Evolutionary conservation across 2,888 invertebrate genomes (phyloP).

Genomic region (Polymixis lichenea): DNA sequence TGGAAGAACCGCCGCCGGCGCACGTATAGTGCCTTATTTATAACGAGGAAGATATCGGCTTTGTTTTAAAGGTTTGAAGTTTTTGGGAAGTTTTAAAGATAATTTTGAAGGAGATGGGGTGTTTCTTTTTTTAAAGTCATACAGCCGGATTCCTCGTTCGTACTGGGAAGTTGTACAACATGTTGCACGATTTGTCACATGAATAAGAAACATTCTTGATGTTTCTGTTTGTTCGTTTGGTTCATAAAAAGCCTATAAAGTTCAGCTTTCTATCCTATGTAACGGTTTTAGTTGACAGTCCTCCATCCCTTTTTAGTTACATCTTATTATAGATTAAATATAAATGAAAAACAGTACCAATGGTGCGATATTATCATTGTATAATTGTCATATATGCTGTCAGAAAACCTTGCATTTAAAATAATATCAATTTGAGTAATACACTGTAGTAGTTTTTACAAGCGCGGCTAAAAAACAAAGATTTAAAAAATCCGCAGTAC

Average conservation of each 20-base stretch:
- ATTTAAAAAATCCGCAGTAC: no score
- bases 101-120: neutral
- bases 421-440: neutral
- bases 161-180: neutral
- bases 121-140: neutral
- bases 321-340: neutral
- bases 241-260: neutral
- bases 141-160: neutral
- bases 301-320: no score
- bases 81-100: no score
- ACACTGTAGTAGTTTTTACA: neutral
- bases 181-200: neutral
- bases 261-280: neutral
- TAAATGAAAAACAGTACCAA: neutral
- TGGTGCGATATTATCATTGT: neutral
- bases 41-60: slow-evolving; percentile 19
- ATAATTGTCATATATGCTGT: neutral
- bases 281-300: neutral
- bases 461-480: no score
- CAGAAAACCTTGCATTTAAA: neutral
- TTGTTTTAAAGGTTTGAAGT: slow-evolving; percentile 22
- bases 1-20: slow-evolving; percentile 73
- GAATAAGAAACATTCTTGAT: neutral
- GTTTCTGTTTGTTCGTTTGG: neutral
- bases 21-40: slow-evolving; percentile 75